A percentile compares a stretch with the other conserved stretches of the same genome.
These are phyloP conservation scores for Cheilinus undulatus DNA, from an alignment of 2,113 vertebrate genomes.

Conservation along the genomic window DNA sequence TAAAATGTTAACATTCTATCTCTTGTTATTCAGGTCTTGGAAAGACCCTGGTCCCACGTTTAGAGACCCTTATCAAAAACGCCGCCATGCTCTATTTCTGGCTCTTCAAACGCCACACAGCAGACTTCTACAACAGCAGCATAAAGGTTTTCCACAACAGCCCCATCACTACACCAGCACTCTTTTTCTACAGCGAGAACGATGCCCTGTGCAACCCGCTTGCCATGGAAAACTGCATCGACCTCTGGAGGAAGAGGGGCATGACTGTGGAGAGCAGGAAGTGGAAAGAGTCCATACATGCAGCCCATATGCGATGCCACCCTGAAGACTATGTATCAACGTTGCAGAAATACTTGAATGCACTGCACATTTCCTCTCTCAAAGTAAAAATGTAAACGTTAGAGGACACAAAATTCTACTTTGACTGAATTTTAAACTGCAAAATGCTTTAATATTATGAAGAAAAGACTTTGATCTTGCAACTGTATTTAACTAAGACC, in stretches of 20 bases:
- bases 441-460: background rate
- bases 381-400: background rate
- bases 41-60: conserved; percentile 68
- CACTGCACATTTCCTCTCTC: conserved; percentile 10
- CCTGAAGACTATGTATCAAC: conserved; percentile 55
- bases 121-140: conserved; percentile 47
- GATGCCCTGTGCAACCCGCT: conserved; percentile 63
- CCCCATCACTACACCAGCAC: conserved; percentile 42
- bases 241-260: conserved; percentile 56
- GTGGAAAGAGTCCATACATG: conserved; percentile 72
- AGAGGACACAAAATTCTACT: background rate
- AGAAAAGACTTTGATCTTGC: background rate
- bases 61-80: conserved; percentile 55
- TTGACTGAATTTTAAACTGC: background rate
- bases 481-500: background rate
- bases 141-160: conserved; percentile 53
- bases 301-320: conserved; percentile 69
- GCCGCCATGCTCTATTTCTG: conserved; percentile 65
- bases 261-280: conserved; percentile 54
- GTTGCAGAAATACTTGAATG: conserved; percentile 61
- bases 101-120: conserved; percentile 63
- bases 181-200: conserved; percentile 76
- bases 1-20: background rate
- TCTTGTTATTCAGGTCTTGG: conserved; percentile 66
- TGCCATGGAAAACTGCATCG: conserved; percentile 48